phyloP scores from a whole-genome alignment of 2,888 invertebrate species.

The Lysandra bellargus region DNA sequence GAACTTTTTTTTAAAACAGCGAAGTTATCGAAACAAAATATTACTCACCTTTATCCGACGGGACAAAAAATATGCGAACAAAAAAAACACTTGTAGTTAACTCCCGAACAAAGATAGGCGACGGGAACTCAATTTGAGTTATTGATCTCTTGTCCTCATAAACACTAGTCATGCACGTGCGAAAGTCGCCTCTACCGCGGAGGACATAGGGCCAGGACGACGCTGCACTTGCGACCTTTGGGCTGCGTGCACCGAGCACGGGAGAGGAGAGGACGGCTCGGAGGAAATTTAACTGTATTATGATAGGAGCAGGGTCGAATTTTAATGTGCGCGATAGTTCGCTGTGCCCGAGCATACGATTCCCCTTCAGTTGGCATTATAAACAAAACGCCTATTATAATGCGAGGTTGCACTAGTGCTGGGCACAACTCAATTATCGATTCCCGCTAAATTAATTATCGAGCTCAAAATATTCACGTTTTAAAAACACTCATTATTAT shows the following conservation, averaged over 20 bases:
- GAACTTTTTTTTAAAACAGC: not conserved
- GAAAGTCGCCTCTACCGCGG: slow-evolving; percentile 40
- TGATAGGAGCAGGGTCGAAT: slow-evolving; percentile 44
- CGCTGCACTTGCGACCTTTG: slow-evolving; percentile 37
- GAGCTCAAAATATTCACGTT: slow-evolving; percentile 1
- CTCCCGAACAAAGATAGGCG: slow-evolving; percentile 51
- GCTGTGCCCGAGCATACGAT: slow-evolving; percentile 45
- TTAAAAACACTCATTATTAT: slow-evolving; percentile 7
- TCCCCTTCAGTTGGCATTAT: slow-evolving; percentile 73
- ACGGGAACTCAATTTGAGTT: slow-evolving; percentile 60
- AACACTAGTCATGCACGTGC: slow-evolving; percentile 39
- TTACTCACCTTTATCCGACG: slow-evolving; percentile 34
- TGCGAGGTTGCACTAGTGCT: slow-evolving; percentile 59
- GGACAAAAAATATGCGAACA: slow-evolving; percentile 37
- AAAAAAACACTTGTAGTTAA: slow-evolving; percentile 46
- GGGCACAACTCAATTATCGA: slow-evolving; percentile 47
- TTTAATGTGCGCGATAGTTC: slow-evolving; percentile 44
- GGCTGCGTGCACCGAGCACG: slow-evolving; percentile 7
- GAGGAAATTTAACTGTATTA: slow-evolving; percentile 44
- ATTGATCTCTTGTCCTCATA: slow-evolving; percentile 55
- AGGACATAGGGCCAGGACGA: slow-evolving; percentile 34
- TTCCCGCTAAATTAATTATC: slow-evolving; percentile 8
- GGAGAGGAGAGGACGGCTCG: slow-evolving; percentile 32
- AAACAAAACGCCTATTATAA: slow-evolving; percentile 79
- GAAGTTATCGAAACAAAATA: slow-evolving; percentile 22